Percentiles rank a stretch among this genome's conserved stretches.
These are phyloP conservation scores for Chamaetylas fuelleborni DNA, from an alignment of 2,113 vertebrate species.

Conservation along the genomic window DNA sequence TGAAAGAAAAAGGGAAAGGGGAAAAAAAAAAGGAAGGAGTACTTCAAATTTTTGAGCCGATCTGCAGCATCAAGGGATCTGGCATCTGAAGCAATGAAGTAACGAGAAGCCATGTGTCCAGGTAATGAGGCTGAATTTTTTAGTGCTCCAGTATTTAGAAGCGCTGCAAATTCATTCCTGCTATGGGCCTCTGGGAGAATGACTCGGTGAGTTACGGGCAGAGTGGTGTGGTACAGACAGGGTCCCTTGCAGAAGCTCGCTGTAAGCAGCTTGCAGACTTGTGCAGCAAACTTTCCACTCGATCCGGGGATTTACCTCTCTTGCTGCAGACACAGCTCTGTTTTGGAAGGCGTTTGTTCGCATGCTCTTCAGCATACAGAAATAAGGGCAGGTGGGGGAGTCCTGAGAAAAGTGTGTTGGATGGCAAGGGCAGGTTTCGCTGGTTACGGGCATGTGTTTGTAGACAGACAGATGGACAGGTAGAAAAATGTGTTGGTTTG, in stretches of 20 bases:
- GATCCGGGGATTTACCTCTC: not conserved
- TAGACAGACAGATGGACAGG: not conserved
- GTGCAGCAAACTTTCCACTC: not conserved
- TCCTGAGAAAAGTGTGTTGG: not conserved
- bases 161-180: not conserved
- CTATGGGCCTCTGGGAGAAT: constrained; percentile 25
- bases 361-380: not conserved
- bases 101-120: constrained; percentile 60
- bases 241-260: not conserved
- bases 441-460: not conserved
- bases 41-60: constrained; percentile 51
- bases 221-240: not conserved
- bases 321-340: not conserved
- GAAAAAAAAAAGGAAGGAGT: not conserved
- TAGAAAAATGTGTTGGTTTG: not conserved
- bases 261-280: not conserved
- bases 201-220: constrained; percentile 64
- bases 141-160: constrained; percentile 37
- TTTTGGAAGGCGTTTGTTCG: not conserved
- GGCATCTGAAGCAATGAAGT: constrained; percentile 51
- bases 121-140: constrained; percentile 36
- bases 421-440: not conserved
- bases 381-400: not conserved
- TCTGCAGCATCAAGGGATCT: constrained; percentile 38
- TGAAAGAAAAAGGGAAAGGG: not conserved